phyloP scores from a whole-genome alignment of 2,113 vertebrate species.

The Daphoenositta chrysoptera region DNA sequence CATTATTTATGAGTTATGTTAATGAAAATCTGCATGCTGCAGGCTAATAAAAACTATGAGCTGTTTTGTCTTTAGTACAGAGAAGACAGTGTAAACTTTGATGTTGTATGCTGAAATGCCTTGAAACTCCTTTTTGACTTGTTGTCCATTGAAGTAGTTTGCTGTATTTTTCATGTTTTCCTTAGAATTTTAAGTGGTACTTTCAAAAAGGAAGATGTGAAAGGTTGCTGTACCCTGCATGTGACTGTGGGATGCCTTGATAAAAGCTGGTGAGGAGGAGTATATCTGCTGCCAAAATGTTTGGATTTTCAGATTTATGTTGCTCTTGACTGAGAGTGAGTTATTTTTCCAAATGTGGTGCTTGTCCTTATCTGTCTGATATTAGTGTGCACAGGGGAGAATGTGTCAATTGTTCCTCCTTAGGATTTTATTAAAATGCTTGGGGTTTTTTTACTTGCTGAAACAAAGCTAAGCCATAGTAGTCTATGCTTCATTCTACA shows the following conservation, averaged over 20 bases:
- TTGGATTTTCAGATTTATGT: not conserved
- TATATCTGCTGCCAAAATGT: not conserved
- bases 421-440: not conserved
- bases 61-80: not conserved
- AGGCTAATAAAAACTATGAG: not conserved
- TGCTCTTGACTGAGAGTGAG: not conserved
- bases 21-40: not conserved
- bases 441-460: not conserved
- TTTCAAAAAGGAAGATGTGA: not conserved
- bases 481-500: not conserved
- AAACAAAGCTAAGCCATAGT: not conserved
- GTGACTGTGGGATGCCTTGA: not conserved
- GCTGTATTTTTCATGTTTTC: not conserved
- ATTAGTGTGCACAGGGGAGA: not conserved
- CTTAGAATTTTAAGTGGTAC: not conserved
- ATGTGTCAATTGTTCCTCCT: not conserved
- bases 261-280: not conserved
- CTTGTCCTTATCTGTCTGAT: not conserved
- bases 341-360: not conserved
- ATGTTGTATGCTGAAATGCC: not conserved
- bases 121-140: not conserved
- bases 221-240: not conserved
- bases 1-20: not conserved
- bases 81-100: not conserved
- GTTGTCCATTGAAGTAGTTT: not conserved